A percentile compares a stretch with the other conserved stretches of the same genome.
phyloP scores from a whole-genome alignment of 2,888 invertebrate genomes.

The Noctua janthina region DNA sequence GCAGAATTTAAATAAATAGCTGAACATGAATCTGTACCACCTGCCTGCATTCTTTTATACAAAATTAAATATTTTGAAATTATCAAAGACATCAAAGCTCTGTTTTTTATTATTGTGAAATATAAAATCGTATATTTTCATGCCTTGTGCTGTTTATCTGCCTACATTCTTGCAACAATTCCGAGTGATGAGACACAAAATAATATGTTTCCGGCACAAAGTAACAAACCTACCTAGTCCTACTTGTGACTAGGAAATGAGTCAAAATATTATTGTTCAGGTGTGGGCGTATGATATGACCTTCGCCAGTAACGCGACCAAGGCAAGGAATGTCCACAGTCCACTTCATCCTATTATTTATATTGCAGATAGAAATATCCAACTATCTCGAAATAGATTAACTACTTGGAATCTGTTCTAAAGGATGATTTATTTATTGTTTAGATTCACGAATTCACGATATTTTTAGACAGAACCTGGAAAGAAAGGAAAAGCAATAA shows the following conservation, averaged over 20 bases:
- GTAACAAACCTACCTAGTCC: conserved; percentile 67
- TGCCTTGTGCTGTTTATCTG: not conserved
- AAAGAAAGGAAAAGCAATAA: conserved; percentile 20
- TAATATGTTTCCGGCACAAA: conserved; percentile 40
- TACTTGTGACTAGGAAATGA: conserved; percentile 78
- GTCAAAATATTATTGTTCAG: conserved; percentile 78
- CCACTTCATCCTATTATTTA: conserved; percentile 73
- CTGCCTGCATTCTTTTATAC: not conserved
- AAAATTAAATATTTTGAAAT: conserved; percentile 5
- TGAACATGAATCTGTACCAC: conserved; percentile 16
- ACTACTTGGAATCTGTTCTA: conserved; percentile 58
- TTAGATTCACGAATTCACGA: conserved; percentile 23
- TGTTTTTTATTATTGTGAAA: conserved; percentile 9
- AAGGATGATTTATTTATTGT: conserved; percentile 48
- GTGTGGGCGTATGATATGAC: conserved; percentile 79
- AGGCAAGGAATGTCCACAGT: conserved; percentile 80
- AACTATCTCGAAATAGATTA: conserved; percentile 67
- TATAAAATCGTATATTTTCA: conserved; percentile 2
- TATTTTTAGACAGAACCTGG: conserved; percentile 22
- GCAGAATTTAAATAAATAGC: conserved; percentile 16
- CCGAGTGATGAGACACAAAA: conserved; percentile 34
- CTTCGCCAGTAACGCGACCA: conserved; percentile 76
- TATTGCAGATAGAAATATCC: conserved; percentile 69
- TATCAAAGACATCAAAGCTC: not conserved
- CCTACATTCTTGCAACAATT: conserved; percentile 13